Evolutionary conservation across 2,113 vertebrate genomes (phyloP).

Genomic region (Notiomystis cincta): DNA sequence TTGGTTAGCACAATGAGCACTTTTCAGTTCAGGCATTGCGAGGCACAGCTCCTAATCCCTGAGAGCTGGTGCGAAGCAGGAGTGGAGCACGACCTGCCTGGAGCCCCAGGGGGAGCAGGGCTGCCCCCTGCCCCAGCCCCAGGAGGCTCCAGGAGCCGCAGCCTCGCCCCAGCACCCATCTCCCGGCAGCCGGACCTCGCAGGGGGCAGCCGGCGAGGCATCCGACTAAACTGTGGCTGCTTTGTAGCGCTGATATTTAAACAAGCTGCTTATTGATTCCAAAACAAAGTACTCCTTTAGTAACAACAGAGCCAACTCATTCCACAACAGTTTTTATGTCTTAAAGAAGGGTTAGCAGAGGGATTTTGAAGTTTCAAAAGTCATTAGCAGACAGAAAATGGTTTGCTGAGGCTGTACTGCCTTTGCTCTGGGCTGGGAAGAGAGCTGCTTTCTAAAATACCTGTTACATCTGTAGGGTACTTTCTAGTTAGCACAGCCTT

Average conservation of each 20-base stretch:
- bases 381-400: slow-evolving; percentile 16
- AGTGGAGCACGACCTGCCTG: fast-evolving
- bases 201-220: background rate
- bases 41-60: too few relatives aligned
- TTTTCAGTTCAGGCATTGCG: too few relatives aligned
- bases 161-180: background rate
- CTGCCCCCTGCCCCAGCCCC: background rate
- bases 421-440: background rate
- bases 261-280: slow-evolving; percentile 52
- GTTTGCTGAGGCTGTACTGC: background rate
- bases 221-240: background rate
- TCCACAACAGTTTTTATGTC: slow-evolving; percentile 52
- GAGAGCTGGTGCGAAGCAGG: fast-evolving
- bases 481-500: background rate
- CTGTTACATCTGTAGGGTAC: slow-evolving; percentile 3
- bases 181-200: background rate
- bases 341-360: slow-evolving; percentile 45
- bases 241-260: slow-evolving; percentile 50
- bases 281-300: slow-evolving; percentile 56
- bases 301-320: slow-evolving; percentile 35
- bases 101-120: background rate
- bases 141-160: background rate
- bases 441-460: background rate
- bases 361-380: slow-evolving; percentile 55
- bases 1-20: too few relatives aligned